Conservation (phyloP, 1,140 invertebrate genomes). For the Drosophila nigromelanica region DNA sequence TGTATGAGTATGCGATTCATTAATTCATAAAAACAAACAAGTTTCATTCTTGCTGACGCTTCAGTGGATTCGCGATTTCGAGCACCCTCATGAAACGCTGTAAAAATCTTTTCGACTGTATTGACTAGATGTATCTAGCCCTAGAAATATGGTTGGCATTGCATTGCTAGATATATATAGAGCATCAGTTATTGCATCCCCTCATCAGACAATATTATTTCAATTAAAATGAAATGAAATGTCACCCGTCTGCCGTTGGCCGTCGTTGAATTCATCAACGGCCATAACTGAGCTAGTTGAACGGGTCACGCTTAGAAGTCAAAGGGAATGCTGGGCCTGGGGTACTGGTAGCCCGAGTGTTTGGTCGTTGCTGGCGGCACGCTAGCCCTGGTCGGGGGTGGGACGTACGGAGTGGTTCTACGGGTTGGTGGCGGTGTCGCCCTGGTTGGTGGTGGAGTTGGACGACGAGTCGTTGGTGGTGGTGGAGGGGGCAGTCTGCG, state of each 20-base stretch:
- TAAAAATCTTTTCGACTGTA: constrained; percentile 74
- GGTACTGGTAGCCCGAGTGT: constrained; percentile 84
- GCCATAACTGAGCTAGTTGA: constrained; percentile 41
- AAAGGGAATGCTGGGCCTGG: constrained; percentile 83
- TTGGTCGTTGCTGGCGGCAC: constrained; percentile 67
- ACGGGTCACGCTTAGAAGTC: constrained; percentile 66
- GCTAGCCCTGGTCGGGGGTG: constrained; percentile 44
- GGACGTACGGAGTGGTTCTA: constrained; percentile 56
- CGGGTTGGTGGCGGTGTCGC: constrained; percentile 45
- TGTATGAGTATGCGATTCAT: constrained; percentile 70
- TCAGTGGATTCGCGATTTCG: constrained; percentile 41
- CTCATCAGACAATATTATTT: constrained; percentile 48
- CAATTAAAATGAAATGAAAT: constrained; percentile 54
- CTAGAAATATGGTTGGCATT: constrained; percentile 76
- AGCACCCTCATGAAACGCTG: constrained; percentile 67
- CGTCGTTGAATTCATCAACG: constrained; percentile 18
- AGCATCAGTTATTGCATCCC: constrained; percentile 60
- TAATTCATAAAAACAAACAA: constrained; percentile 78
- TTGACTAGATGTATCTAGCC: constrained; percentile 84
- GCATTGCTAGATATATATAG: constrained; percentile 70
- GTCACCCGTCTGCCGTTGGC: constrained; percentile 30
- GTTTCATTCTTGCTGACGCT: constrained; percentile 58
- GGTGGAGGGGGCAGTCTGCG: constrained; percentile 20
- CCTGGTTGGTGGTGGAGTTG: constrained; percentile 34
- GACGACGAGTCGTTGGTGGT: constrained; percentile 36